Percentiles rank a stretch among this genome's conserved stretches.
These are phyloP conservation scores for Madoqua kirkii DNA, from an alignment of 2,113 vertebrate genomes.

Conservation along the genomic window DNA sequence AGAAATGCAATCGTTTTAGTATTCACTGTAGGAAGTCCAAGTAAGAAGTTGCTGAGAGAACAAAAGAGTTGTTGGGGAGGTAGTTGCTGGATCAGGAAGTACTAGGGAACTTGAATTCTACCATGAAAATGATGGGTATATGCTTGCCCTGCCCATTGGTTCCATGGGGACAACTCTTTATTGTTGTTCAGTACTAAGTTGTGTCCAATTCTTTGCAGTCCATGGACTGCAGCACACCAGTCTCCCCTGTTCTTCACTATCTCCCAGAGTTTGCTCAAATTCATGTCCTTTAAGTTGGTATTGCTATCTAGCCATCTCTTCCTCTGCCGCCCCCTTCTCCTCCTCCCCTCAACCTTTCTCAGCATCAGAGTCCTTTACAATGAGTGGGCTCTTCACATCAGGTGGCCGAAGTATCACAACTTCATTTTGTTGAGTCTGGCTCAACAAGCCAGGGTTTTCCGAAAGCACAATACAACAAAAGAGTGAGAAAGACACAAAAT, in stretches of 20 bases:
- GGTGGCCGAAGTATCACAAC: neutral
- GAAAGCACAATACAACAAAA: fast-evolving
- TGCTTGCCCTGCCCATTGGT: neutral
- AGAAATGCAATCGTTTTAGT: neutral
- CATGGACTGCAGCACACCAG: neutral
- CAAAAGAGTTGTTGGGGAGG: neutral
- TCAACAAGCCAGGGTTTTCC: neutral
- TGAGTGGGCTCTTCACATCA: neutral
- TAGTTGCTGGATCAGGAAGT: neutral
- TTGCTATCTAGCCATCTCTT: neutral
- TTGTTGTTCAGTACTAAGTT: neutral
- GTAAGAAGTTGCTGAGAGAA: neutral
- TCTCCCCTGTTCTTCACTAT: neutral
- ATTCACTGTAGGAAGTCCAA: neutral
- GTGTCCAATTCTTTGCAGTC: neutral
- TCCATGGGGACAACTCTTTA: neutral
- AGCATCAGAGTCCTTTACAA: neutral
- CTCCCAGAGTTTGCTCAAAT: neutral
- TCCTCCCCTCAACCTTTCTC: neutral
- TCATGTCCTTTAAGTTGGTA: neutral
- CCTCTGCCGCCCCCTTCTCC: neutral
- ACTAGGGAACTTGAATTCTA: neutral
- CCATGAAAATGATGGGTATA: neutral
- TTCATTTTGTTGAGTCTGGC: neutral
- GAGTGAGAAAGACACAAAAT: neutral